Base-by-base conservation (phyloP, 2,888 invertebrate species). In the Diabrotica balteata region DNA sequence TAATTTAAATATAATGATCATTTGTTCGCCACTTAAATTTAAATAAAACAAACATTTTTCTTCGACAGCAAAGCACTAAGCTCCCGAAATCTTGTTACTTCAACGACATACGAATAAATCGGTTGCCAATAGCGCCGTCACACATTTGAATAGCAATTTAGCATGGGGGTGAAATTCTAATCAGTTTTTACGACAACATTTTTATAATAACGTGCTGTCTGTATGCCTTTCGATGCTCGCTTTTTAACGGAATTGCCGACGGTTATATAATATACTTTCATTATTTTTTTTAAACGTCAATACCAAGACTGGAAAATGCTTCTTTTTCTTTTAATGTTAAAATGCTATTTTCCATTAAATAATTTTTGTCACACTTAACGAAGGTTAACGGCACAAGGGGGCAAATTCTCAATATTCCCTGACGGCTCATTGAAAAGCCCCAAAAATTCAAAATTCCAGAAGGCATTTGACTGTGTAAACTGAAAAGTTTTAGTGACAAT, bases 101-200 rank as follows among this genome's bases (percentile, higher is more conserved):
- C 77, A 80, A 81, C 82, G 82, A 80, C 81, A 82, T 79, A 80
- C 76, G 82, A 82, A 83, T 82, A 83, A 83, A 83, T 83, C 82
- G 83, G 79, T 83, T 82, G 83, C 83, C 83, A 83, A 83, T 83
- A 83, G 81, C 82, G 80, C 79, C 81, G 80, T 79, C 81, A 81
- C 82, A 83, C 83, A 83, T 83, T 83, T 83, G 83, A 83, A 83
- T 83, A 83, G 82, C 83, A 83, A 83, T 83, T 83, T 83, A 81
- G 83, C 80, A 82, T 80, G 79, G 80, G 81, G 81, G 81, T 80
- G 80, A 82, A 83, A 83, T 82, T 83, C 83, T 83, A 83, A 83
- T 83, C 83, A 83, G 83, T 81, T 83, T 83, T 83, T 83, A 83
- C 79, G 82, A 81, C 79, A 77, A 80, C 81, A 80, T 80, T 82